These are phyloP conservation scores for Mungos mungo DNA, from an alignment of 2,113 vertebrate genomes.

Conservation along the genomic window DNA sequence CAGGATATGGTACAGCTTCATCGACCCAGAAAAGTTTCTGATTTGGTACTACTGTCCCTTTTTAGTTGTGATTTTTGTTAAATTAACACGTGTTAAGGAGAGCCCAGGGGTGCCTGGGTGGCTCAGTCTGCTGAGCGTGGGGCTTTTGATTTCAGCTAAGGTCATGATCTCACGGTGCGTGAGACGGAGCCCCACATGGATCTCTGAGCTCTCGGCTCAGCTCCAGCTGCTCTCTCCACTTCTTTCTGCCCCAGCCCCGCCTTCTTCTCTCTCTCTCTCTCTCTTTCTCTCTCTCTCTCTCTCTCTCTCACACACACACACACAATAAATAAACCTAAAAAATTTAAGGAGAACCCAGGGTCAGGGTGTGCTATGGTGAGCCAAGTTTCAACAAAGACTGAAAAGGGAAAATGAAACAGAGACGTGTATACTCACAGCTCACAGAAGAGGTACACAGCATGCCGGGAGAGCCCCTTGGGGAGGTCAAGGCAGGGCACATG, in stretches of 20 bases:
- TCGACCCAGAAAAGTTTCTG: neutral
- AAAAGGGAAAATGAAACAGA: neutral
- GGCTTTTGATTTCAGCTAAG: too few relatives aligned
- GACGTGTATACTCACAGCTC: neutral
- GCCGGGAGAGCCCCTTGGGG: neutral
- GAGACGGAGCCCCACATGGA: too few relatives aligned
- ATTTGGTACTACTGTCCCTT: neutral
- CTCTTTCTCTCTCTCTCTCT: too few relatives aligned
- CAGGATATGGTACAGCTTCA: neutral
- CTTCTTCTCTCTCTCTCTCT: too few relatives aligned
- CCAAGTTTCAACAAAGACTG: neutral
- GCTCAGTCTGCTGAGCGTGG: too few relatives aligned
- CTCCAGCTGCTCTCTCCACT: too few relatives aligned
- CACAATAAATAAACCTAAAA: too few relatives aligned
- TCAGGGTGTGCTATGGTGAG: neutral
- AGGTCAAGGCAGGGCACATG: neutral
- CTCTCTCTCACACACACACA: too few relatives aligned
- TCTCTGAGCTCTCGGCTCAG: too few relatives aligned
- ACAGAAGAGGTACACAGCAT: neutral
- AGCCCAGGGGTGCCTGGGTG: neutral
- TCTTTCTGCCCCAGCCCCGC: too few relatives aligned
- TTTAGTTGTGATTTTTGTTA: neutral
- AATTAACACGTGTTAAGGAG: neutral
- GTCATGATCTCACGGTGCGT: too few relatives aligned
- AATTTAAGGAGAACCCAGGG: neutral